Base-by-base conservation (phyloP, 2,888 invertebrate species). In the Drosophila quinaria region DNA sequence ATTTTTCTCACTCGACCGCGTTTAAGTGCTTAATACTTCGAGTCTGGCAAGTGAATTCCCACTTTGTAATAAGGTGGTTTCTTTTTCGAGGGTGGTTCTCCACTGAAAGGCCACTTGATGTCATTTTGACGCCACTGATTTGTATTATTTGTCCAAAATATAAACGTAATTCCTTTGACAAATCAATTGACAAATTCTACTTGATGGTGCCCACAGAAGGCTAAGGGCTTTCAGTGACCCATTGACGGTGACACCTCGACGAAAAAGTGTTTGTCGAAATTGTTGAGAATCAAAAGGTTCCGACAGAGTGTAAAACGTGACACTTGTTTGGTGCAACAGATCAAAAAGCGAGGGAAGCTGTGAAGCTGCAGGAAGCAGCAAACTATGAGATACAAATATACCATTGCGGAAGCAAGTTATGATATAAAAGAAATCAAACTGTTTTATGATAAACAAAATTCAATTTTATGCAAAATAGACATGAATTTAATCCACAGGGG, bases 101-200 rank as follows among this genome's bases (percentile, higher is more conserved):
- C 50, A 42, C 50, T 29, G n/a, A 35, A 63, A 49, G 25, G 44
- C 61, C 85, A 87, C 87, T 84, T 64, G 73, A 87, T 74, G 76
- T 80, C 78, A 86, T 78, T 84, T 83, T 83, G 68, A 88, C 87
- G 83, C 83, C 83, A 71, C 31, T 49, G 67, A 78, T 72, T 87
- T 51, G 44, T 66, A 64, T 68, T 89, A 82, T 89, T 86, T 86
- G 78, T 71, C 54, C 42, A 87, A 82, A 76, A 70, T 78, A 87
- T 82, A 72, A 81, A 54, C 81, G 81, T 78, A 85, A 85, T 86
- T 78, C 87, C 82, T 89, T 87, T 85, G 87, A 81, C 78, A 89
- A 85, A 87, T 89, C 86, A 86, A 76, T 85, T 64, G 89, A 62
- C 65, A 81, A 73, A 72, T 39, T 66, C 17, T 55, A 70, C 75